These are phyloP conservation scores for Odiellus spinosus DNA, from an alignment of 2,888 invertebrate genomes.

Conservation along the genomic window DNA sequence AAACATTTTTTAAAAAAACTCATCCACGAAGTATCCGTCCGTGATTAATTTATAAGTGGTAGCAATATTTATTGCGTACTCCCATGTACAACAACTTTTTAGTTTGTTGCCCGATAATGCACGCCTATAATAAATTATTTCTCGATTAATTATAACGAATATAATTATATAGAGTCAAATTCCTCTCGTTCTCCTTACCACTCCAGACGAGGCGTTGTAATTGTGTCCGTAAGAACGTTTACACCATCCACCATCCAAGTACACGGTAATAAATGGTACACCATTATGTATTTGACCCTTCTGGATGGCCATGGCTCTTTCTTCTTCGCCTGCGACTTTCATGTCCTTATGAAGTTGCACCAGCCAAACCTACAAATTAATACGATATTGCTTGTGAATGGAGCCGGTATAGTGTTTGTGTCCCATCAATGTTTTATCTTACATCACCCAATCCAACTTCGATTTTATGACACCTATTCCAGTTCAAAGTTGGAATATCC, in stretches of 20 bases:
- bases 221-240: background rate
- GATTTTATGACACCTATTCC: too few relatives aligned
- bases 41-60: too few relatives aligned
- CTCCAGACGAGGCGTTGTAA: background rate
- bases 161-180: too few relatives aligned
- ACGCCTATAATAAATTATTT: background rate
- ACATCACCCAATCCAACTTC: too few relatives aligned
- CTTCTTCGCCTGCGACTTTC: background rate
- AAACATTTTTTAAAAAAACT: too few relatives aligned
- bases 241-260: background rate
- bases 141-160: too few relatives aligned
- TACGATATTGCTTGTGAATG: too few relatives aligned
- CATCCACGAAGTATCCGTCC: too few relatives aligned
- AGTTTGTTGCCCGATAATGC: background rate
- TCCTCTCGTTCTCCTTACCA: too few relatives aligned
- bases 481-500: background rate
- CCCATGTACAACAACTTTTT: background rate
- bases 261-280: background rate
- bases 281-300: background rate
- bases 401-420: too few relatives aligned
- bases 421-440: too few relatives aligned
- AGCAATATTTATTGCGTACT: background rate
- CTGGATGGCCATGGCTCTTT: background rate
- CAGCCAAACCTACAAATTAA: background rate
- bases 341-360: background rate